phyloP scores from a whole-genome alignment of 2,888 invertebrate genomes.

The Byasa hedistus region DNA sequence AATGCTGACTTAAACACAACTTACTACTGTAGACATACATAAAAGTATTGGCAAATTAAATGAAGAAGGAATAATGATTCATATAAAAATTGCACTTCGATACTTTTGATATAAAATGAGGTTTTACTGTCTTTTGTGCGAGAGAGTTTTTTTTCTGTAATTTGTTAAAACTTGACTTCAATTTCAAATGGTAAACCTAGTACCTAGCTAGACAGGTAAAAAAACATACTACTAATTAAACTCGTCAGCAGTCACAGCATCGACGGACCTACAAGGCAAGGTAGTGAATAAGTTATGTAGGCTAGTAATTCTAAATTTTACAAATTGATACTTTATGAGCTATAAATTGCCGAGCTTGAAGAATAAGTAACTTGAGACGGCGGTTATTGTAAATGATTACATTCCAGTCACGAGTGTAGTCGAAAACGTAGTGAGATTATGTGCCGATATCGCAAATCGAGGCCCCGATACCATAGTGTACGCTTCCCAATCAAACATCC shows the following conservation, averaged over 20 bases:
- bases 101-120: too few relatives aligned
- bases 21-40: too few relatives aligned
- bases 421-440: constrained; percentile 33
- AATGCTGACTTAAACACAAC: not conserved
- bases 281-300: too few relatives aligned
- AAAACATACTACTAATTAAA: too few relatives aligned
- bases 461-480: constrained; percentile 29
- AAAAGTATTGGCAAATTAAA: not conserved
- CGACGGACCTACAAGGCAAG: too few relatives aligned
- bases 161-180: too few relatives aligned
- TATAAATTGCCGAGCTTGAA: not conserved
- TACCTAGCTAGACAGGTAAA: too few relatives aligned
- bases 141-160: too few relatives aligned
- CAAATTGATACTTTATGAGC: not conserved
- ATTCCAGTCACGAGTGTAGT: constrained; percentile 33
- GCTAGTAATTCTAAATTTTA: too few relatives aligned
- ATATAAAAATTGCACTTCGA: not conserved
- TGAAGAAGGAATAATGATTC: not conserved
- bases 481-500: constrained; percentile 22
- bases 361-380: not conserved
- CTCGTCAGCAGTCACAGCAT: too few relatives aligned
- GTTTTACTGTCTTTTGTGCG: too few relatives aligned
- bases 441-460: constrained; percentile 34
- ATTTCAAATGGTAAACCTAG: too few relatives aligned
- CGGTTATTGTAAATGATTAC: constrained; percentile 32